Evolutionary conservation across 2,113 vertebrate species (phyloP).

Genomic region (Trochalopteron elliotii): DNA sequence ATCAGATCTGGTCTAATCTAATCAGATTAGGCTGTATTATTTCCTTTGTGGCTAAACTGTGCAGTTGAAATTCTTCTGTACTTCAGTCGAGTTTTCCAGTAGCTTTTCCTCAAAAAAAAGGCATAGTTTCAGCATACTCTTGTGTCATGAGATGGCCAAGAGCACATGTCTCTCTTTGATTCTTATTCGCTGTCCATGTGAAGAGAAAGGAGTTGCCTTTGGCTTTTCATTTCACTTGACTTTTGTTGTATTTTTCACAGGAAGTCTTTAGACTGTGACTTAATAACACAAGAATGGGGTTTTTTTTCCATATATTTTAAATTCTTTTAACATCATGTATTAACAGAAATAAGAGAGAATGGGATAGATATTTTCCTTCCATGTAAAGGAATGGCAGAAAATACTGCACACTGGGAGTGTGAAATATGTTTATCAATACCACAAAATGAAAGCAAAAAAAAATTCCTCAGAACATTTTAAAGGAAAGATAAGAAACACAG

Average conservation of each 20-base stretch:
- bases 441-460: not conserved
- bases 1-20: not conserved
- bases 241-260: not conserved
- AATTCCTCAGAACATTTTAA: not conserved
- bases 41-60: not conserved
- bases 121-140: not conserved
- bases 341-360: not conserved
- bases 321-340: not conserved
- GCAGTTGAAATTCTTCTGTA: not conserved
- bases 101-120: not conserved
- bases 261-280: not conserved
- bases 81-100: not conserved
- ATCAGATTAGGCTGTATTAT: not conserved
- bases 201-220: not conserved
- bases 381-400: not conserved
- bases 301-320: not conserved
- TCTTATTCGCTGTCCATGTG: not conserved
- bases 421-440: not conserved
- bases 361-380: not conserved
- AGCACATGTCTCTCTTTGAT: not conserved
- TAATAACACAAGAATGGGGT: not conserved
- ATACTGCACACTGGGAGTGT: not conserved
- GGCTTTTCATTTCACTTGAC: not conserved
- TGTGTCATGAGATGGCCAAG: not conserved
- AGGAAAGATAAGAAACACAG: not conserved